Evolutionary conservation across 2,888 invertebrate genomes (phyloP).

Genomic region (Cotesia congregata): DNA sequence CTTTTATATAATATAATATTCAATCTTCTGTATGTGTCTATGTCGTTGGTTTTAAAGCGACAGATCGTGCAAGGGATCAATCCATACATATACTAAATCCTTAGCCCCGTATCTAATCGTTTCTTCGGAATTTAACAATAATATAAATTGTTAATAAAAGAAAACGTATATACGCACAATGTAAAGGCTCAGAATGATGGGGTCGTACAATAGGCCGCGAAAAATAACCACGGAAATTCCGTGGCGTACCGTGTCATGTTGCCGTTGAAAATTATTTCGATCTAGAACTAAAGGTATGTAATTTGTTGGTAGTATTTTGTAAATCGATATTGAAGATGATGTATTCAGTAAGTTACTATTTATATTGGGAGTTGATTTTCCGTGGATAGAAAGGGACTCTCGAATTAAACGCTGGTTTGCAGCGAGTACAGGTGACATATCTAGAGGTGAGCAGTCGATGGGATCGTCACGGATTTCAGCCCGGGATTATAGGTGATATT

Average conservation of each 20-base stretch:
- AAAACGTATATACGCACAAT: constrained; percentile 2
- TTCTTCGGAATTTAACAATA: constrained; percentile 5
- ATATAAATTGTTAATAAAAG: neutral
- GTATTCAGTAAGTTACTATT: neutral
- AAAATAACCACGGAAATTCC: constrained; percentile 61
- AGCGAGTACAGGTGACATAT: constrained; percentile 23
- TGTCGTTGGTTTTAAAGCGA: neutral
- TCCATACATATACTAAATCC: constrained; percentile 5
- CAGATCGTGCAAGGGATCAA: constrained; percentile 6
- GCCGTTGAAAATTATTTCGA: constrained; percentile 65
- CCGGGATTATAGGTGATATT: neutral
- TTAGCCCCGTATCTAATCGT: constrained; percentile 13
- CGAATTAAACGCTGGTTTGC: constrained; percentile 49
- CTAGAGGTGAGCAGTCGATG: neutral
- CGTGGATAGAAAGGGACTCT: constrained; percentile 23
- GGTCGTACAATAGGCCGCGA: constrained; percentile 45
- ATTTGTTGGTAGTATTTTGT: constrained; percentile 39
- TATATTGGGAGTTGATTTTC: neutral
- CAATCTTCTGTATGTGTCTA: neutral
- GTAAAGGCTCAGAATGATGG: neutral
- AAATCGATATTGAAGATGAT: neutral
- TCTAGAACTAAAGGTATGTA: constrained; percentile 62
- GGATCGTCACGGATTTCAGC: constrained; percentile 45
- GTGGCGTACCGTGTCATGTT: constrained; percentile 53
- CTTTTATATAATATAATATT: constrained; percentile 18